phyloP scores from a whole-genome alignment of 2,888 invertebrate genomes.

The Netelia fuscicornis region DNA sequence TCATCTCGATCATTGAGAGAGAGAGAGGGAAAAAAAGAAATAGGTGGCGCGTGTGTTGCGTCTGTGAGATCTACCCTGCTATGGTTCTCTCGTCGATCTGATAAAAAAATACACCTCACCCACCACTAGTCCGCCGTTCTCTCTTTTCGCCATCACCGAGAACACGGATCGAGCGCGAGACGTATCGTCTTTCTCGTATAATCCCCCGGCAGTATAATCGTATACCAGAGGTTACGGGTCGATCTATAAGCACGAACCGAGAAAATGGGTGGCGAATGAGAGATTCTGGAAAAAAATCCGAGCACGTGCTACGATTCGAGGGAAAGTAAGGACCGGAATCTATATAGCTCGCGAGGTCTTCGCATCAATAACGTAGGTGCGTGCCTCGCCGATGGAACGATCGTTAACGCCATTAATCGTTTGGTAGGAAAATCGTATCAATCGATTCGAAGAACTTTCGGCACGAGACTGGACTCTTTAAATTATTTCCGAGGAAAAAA shows the following conservation, averaged over 20 bases:
- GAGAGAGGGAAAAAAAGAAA: not conserved
- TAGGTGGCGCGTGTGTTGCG: slow-evolving; percentile 18
- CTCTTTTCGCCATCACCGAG: too few species aligned
- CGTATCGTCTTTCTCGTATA: slow-evolving; percentile 43
- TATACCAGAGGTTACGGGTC: slow-evolving; percentile 16
- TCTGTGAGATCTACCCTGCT: slow-evolving; percentile 5
- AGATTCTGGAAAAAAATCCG: slow-evolving; percentile 64
- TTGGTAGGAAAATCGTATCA: slow-evolving; percentile 3
- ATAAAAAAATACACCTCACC: slow-evolving; percentile 28
- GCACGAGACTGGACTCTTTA: not conserved
- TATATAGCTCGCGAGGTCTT: slow-evolving; percentile 36
- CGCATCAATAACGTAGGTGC: slow-evolving; percentile 58
- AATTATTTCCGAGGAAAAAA: too few species aligned
- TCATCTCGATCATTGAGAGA: slow-evolving; percentile 48
- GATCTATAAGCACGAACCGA: slow-evolving; percentile 2
- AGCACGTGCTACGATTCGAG: slow-evolving; percentile 62
- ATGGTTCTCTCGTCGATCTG: not conserved
- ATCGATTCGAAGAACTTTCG: not conserved
- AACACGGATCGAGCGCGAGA: slow-evolving; percentile 2
- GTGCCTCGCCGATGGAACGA: slow-evolving; percentile 48
- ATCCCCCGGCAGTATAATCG: slow-evolving; percentile 51
- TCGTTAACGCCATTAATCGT: slow-evolving; percentile 57
- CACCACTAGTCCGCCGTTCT: not conserved
- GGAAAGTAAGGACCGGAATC: slow-evolving; percentile 58
- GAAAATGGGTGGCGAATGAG: slow-evolving; percentile 48